These are phyloP conservation scores for Poecilia wingei DNA, from an alignment of 2,797 vertebrate species.

Conservation along the genomic window DNA sequence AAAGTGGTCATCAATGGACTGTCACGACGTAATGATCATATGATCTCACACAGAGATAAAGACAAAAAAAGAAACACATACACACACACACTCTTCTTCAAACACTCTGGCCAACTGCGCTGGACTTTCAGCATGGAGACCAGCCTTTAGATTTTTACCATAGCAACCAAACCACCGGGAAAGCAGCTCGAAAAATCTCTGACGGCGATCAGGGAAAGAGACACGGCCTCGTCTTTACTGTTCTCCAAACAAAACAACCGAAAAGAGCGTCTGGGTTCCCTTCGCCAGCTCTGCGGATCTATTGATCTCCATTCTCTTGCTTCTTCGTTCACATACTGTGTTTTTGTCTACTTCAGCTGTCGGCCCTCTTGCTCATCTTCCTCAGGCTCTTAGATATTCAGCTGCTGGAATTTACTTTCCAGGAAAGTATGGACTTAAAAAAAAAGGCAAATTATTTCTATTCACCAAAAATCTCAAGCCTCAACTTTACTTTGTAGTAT, in stretches of 20 bases:
- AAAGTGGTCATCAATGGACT: slow-evolving; percentile 15
- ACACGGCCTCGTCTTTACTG: slow-evolving; percentile 18
- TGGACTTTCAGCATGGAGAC: slow-evolving; percentile 50
- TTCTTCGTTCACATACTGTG: background rate
- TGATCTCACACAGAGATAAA: slow-evolving; percentile 24
- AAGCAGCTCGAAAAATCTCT: slow-evolving; percentile 40
- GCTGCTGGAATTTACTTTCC: background rate
- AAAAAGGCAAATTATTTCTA: background rate
- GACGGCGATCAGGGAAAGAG: slow-evolving; percentile 28
- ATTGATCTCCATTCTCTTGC: background rate
- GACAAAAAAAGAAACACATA: background rate
- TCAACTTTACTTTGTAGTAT: background rate
- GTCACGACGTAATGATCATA: slow-evolving; percentile 33
- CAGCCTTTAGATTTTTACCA: slow-evolving; percentile 62
- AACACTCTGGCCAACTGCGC: slow-evolving; percentile 37
- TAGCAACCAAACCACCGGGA: slow-evolving; percentile 63
- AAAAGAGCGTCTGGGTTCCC: slow-evolving; percentile 8
- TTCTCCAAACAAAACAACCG: slow-evolving; percentile 20
- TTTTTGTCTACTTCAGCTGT: slow-evolving; percentile 13
- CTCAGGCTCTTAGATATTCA: slow-evolving; percentile 1
- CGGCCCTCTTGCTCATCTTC: background rate
- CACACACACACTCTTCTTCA: slow-evolving; percentile 1
- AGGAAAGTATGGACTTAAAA: background rate
- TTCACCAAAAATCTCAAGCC: too few species aligned
- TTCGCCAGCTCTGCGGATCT: background rate